Evolutionary conservation across 64 coral and sea anemone species (phyloP).

Genomic region (Pachyseris speciosa): DNA sequence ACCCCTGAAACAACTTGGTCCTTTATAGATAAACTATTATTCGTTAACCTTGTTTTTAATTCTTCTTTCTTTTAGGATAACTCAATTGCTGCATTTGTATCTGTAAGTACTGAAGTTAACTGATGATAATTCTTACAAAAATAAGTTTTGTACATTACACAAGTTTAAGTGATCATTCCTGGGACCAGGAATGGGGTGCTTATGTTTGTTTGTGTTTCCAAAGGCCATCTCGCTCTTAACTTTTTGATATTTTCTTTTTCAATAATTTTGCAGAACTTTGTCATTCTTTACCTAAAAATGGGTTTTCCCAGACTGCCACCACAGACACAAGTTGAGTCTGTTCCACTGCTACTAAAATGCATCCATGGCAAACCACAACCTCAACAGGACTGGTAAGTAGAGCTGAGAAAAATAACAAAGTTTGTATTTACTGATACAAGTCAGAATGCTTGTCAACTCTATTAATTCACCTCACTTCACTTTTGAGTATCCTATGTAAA

Average conservation of each 20-base stretch:
- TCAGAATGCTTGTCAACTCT: too few relatives aligned
- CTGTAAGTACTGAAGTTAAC: constrained; percentile 53
- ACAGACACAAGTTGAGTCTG: constrained; percentile 71
- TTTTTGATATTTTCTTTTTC: neutral
- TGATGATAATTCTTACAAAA: neutral
- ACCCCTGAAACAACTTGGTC: too few relatives aligned
- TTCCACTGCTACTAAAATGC: constrained; percentile 68
- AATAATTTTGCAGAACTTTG: constrained; percentile 73
- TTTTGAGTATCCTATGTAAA: too few relatives aligned
- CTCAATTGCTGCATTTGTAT: constrained; percentile 76
- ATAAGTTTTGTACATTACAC: neutral
- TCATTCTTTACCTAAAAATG: constrained; percentile 94
- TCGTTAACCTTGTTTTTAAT: neutral
- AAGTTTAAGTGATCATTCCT: neutral
- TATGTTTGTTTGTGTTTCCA: too few relatives aligned
- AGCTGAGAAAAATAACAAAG: neutral
- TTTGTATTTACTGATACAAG: too few relatives aligned
- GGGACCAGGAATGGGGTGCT: too few relatives aligned
- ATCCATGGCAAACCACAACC: constrained; percentile 75
- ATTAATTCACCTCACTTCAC: too few relatives aligned
- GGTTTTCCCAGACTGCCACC: constrained; percentile 81
- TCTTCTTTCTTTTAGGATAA: constrained; percentile 44
- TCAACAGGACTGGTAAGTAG: constrained; percentile 88
- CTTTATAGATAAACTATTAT: too few relatives aligned
- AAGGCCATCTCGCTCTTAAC: too few relatives aligned